These are phyloP conservation scores for Myiozetetes cayanensis DNA, from an alignment of 2,113 vertebrate genomes.

Conservation along the genomic window DNA sequence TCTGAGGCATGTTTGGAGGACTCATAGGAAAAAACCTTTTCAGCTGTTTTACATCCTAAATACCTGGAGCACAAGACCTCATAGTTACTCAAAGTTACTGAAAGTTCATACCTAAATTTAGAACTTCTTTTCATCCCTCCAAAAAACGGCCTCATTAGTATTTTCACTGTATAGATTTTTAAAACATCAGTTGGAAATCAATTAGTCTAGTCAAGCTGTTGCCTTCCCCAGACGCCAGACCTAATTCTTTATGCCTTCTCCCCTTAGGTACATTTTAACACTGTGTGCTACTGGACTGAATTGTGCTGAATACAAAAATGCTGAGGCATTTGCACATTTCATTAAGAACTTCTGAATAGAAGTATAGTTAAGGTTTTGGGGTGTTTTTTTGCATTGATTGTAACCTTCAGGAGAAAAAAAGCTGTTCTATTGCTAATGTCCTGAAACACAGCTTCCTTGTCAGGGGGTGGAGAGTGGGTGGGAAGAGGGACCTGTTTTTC, in stretches of 20 bases:
- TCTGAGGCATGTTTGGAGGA: not conserved
- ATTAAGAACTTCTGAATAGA: not conserved
- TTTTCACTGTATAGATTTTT: conserved; percentile 31
- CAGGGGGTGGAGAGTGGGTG: not conserved
- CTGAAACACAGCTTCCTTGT: not conserved
- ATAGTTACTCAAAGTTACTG: not conserved
- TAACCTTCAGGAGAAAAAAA: not conserved
- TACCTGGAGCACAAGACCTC: not conserved
- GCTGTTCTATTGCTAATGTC: not conserved
- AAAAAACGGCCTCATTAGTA: conserved; percentile 14
- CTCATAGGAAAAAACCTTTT: not conserved
- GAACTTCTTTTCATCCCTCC: not conserved
- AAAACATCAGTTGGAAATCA: conserved; percentile 45
- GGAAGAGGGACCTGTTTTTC: not conserved
- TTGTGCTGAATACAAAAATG: not conserved
- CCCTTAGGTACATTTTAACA: conserved; percentile 21
- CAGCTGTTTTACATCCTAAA: not conserved
- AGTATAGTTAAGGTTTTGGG: not conserved
- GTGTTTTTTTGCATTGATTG: not conserved
- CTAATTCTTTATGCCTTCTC: conserved; percentile 42
- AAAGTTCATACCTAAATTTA: conserved; percentile 21
- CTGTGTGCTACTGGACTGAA: not conserved
- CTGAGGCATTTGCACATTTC: not conserved
- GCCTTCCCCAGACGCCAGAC: conserved; percentile 58
- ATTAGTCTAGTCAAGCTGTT: conserved; percentile 57